A percentile compares a stretch with the other conserved stretches of the same genome.
These are phyloP conservation scores for Lagocephalus sceleratus DNA, from an alignment of 2,797 vertebrate genomes.

Conservation along the genomic window DNA sequence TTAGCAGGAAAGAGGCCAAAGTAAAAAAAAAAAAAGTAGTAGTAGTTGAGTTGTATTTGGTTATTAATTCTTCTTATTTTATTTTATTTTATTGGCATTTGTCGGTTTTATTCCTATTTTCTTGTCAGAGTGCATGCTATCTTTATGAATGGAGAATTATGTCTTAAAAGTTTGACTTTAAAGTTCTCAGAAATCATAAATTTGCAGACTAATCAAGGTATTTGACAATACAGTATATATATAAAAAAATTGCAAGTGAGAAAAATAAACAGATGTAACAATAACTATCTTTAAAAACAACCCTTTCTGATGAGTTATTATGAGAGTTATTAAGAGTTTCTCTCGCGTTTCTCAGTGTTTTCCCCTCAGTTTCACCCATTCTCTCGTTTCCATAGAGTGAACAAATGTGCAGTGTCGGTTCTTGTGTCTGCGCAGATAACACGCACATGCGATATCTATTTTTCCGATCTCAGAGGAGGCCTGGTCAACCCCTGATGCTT, in stretches of 20 bases:
- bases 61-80: no score
- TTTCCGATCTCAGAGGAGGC: conserved; percentile 58
- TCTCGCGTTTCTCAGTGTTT: conserved; percentile 30
- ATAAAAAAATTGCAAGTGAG: no score
- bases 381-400: conserved; percentile 53
- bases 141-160: no score
- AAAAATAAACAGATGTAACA: background rate
- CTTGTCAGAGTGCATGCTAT: no score
- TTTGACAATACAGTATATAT: no score
- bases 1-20: no score
- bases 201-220: no score
- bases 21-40: no score
- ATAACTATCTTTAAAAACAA: background rate
- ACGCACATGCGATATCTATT: conserved; percentile 45
- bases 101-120: no score
- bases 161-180: no score
- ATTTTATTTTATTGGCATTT: no score
- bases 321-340: conserved; percentile 42
- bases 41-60: no score
- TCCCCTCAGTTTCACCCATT: conserved; percentile 48
- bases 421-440: conserved; percentile 2
- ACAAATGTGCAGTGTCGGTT: background rate
- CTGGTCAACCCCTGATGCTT: conserved; percentile 51
- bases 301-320: background rate
- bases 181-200: background rate